phyloP scores from a whole-genome alignment of 2,888 invertebrate genomes.

The Stomorhina lunata region DNA sequence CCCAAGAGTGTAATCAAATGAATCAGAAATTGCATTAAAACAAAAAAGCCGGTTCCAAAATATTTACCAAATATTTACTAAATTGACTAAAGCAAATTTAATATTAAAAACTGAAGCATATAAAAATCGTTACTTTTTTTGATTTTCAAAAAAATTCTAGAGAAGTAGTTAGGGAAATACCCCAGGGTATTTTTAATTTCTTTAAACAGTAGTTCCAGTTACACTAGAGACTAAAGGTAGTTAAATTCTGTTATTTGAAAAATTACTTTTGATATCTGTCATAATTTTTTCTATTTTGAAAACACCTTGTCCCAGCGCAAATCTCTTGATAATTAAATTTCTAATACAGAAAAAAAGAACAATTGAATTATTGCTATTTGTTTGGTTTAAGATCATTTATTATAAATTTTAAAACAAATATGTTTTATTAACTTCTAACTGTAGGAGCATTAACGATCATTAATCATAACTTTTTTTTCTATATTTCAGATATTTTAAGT shows the following conservation, averaged over 20 bases:
- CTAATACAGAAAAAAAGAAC: neutral
- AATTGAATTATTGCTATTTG: neutral
- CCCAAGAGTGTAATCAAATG: slow-evolving; percentile 73
- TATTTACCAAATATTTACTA: slow-evolving; percentile 61
- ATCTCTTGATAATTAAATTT: slow-evolving; percentile 59
- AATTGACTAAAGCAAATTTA: neutral
- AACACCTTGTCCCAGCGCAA: slow-evolving; percentile 40
- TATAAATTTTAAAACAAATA: slow-evolving; percentile 46
- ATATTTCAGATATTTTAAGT: slow-evolving; percentile 31
- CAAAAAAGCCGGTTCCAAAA: neutral
- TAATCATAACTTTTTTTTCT: slow-evolving; percentile 66
- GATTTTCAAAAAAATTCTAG: neutral
- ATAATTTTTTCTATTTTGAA: slow-evolving; percentile 18
- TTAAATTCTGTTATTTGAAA: slow-evolving; percentile 39
- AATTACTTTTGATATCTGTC: slow-evolving; percentile 44
- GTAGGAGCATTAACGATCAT: slow-evolving; percentile 56
- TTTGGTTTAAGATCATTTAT: slow-evolving; percentile 43
- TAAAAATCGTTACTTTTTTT: slow-evolving; percentile 4
- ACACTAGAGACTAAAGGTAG: neutral
- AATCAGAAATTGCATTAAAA: neutral
- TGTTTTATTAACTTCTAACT: slow-evolving; percentile 25
- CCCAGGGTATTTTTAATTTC: slow-evolving; percentile 22
- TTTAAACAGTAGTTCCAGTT: slow-evolving; percentile 18
- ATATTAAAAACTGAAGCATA: slow-evolving; percentile 54
- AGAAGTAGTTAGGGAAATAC: neutral